These are phyloP conservation scores for Setophaga coronata DNA, from an alignment of 2,113 vertebrate genomes.

Conservation along the genomic window DNA sequence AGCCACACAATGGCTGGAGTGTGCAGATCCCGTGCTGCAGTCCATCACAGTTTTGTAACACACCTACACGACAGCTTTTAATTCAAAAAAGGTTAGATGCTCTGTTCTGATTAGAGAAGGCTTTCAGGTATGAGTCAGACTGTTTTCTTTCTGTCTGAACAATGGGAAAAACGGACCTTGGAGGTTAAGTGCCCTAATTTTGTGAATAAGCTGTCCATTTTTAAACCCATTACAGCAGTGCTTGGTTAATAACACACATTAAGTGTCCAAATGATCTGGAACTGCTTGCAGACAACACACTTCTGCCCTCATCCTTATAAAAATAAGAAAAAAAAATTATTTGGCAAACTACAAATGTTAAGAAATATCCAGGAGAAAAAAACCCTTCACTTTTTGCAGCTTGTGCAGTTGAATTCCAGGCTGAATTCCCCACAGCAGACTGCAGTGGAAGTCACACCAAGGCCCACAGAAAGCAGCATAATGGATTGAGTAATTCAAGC, in stretches of 20 bases:
- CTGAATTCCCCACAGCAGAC: background rate
- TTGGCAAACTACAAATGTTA: background rate
- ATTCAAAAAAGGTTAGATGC: background rate
- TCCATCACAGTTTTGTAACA: background rate
- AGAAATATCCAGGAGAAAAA: background rate
- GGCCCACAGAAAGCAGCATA: background rate
- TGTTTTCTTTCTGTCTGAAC: slow-evolving; percentile 17
- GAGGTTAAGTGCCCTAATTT: slow-evolving; percentile 2
- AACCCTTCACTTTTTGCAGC: background rate
- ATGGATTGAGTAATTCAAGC: background rate
- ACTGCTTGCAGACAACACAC: background rate
- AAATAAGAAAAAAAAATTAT: background rate
- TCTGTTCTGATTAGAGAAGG: background rate
- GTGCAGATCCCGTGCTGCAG: background rate
- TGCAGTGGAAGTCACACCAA: background rate
- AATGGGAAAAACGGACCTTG: background rate
- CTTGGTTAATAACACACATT: background rate
- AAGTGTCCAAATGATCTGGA: background rate
- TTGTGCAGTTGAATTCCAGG: background rate
- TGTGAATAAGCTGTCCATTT: background rate
- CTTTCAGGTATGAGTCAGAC: slow-evolving; percentile 10
- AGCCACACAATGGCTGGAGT: background rate
- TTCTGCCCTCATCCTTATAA: background rate
- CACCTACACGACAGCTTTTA: background rate
- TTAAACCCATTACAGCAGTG: background rate